Percentiles rank a stretch among this genome's conserved stretches.
Evolutionary conservation across 2,888 invertebrate genomes (phyloP).

Genomic region (Dolichopus griseipennis): DNA sequence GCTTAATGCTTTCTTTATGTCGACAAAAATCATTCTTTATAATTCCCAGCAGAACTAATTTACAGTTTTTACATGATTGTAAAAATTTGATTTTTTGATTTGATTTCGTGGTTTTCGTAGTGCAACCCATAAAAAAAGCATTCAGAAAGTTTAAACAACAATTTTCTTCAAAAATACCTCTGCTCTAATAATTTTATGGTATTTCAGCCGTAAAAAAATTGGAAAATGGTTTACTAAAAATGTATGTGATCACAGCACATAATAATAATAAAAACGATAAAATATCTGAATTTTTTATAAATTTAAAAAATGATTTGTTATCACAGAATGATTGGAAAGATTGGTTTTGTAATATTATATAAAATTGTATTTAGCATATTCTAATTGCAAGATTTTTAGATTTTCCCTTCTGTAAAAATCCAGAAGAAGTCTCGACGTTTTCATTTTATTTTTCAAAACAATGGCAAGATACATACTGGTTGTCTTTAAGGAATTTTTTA

Average conservation of each 20-base stretch:
- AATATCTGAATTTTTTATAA: constrained; percentile 79
- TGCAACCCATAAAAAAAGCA: too few relatives aligned
- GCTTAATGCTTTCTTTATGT: too few relatives aligned
- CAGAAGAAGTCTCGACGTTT: constrained; percentile 83
- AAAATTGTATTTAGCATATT: background rate
- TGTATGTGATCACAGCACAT: constrained; percentile 80
- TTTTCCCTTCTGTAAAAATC: constrained; percentile 81
- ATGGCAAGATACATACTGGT: constrained; percentile 90
- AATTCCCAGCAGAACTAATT: too few relatives aligned
- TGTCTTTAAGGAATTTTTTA: constrained; percentile 85
- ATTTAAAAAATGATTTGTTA: constrained; percentile 78
- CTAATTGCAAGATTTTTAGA: constrained; percentile 50
- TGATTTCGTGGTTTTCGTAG: too few relatives aligned
- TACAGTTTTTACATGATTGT: too few relatives aligned
- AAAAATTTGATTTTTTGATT: too few relatives aligned
- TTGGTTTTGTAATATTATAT: constrained; percentile 82
- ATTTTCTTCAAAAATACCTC: too few relatives aligned
- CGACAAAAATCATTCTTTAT: too few relatives aligned
- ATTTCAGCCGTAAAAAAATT: constrained; percentile 66
- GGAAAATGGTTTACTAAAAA: constrained; percentile 76
- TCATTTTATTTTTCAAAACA: constrained; percentile 82
- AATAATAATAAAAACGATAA: constrained; percentile 75
- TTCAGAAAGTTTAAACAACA: background rate
- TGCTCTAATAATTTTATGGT: background rate
- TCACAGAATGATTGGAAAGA: constrained; percentile 90